A percentile compares a stretch with the other conserved stretches of the same genome.
Evolutionary conservation across 2,888 invertebrate species (phyloP).

Genomic region (Clanis bilineata): DNA sequence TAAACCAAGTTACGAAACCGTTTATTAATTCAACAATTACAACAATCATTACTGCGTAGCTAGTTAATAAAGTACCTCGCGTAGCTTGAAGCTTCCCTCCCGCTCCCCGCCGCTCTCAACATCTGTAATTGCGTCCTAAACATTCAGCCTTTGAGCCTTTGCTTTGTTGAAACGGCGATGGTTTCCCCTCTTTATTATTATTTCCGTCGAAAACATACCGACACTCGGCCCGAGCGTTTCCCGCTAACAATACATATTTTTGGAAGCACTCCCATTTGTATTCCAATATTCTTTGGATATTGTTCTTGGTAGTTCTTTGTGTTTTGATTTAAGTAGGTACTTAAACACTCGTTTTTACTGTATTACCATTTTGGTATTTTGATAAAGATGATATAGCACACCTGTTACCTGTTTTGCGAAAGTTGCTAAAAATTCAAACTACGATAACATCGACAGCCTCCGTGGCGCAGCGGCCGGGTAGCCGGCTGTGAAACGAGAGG

Average conservation of each 20-base stretch:
- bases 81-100: conserved; percentile 15
- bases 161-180: conserved; percentile 52
- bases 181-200: conserved; percentile 57
- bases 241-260: conserved; percentile 49
- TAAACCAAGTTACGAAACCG: too few relatives aligned
- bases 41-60: background rate
- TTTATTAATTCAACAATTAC: too few relatives aligned
- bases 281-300: conserved; percentile 42
- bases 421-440: too few relatives aligned
- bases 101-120: conserved; percentile 25
- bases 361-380: background rate
- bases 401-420: too few relatives aligned
- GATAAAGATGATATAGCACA: background rate
- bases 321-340: conserved; percentile 5
- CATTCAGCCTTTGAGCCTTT: conserved; percentile 53
- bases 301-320: conserved; percentile 28
- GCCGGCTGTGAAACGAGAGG: too few relatives aligned
- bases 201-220: conserved; percentile 57
- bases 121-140: conserved; percentile 59
- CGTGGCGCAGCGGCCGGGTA: too few relatives aligned
- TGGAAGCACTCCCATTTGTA: conserved; percentile 43
- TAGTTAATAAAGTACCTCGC: conserved; percentile 14
- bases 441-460: too few relatives aligned
- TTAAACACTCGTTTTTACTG: background rate
- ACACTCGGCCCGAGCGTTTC: conserved; percentile 27